Conservation (phyloP, 2,113 vertebrate genomes). For the Dipodomys spectabilis region DNA sequence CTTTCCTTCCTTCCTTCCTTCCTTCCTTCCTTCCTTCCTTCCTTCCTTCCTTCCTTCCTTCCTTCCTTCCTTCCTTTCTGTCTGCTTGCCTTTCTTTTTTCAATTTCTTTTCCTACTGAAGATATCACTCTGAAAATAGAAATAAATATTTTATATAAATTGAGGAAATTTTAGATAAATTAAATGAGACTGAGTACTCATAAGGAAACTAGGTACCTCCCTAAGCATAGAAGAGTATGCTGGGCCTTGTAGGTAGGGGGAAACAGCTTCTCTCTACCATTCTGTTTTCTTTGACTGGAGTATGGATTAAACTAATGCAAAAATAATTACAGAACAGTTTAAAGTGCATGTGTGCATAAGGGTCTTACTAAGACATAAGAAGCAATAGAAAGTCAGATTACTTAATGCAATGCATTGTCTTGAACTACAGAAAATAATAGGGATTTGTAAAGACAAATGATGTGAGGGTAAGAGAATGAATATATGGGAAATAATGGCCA, state of each 20-base stretch:
- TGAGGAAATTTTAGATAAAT: neutral
- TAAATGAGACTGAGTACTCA: neutral
- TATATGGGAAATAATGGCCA: neutral
- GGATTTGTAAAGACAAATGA: neutral
- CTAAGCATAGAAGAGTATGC: neutral
- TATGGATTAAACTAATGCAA: neutral
- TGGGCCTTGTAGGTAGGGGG: too few relatives aligned
- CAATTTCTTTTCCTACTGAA: too few relatives aligned
- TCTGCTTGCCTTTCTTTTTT: too few relatives aligned
- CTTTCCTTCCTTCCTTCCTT: too few relatives aligned
- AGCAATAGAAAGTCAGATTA: neutral
- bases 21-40: too few relatives aligned
- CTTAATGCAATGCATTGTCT: neutral
- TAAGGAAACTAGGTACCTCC: neutral
- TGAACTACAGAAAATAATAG: neutral
- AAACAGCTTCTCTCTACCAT: neutral
- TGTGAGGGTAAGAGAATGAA: neutral
- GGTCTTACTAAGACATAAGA: neutral
- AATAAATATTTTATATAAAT: neutral
- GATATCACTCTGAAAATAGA: neutral
- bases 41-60: too few relatives aligned
- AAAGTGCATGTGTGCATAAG: neutral
- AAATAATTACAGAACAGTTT: neutral
- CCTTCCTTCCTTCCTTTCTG: too few relatives aligned
- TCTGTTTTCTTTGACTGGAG: neutral